Evolutionary conservation across 30 jellyfish, hydroid and myxozoan species (phyloP), one percentile per base, ranked within the genome.

Genomic region (Cassiopea andromeda): DNA sequence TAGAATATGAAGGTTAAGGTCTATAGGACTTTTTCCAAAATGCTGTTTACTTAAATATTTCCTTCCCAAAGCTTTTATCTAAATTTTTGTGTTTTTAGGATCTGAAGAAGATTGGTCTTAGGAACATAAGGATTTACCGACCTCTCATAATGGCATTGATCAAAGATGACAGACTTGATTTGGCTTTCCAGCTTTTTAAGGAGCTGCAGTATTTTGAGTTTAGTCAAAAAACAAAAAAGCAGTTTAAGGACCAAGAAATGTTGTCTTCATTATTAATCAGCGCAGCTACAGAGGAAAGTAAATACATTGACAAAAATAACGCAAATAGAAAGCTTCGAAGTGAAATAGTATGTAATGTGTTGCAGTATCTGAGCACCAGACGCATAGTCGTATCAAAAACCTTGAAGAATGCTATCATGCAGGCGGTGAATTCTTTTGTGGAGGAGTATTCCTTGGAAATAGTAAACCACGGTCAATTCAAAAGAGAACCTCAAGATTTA

Each of bases 41-140:
- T n/a, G n/a, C n/a, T n/a, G n/a, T n/a, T n/a, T n/a, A n/a, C n/a
- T n/a, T n/a, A n/a, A n/a, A n/a, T n/a, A 16, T 57, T 58, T 47
- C 76, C 1, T 19, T 2, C 5, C 13, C 9, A 16, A 19, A n/a
- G 4, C 27, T 6, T 14, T n/a, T 2, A 44, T 48, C 46, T n/a
- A 27, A 4, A 3, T 6, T 14, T 6, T 1, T 61, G 10, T 61
- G 2, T 70, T 80, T 77, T 75, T 77, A 81, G 97, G 71, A 54
- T 7, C 43, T 90, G 86, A 82, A 82, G 18, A 59, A 46, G 2
- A 18, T n/a, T 50, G 90, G 86, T 10, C 64, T 82, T 66, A 73
- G 91, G 69, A 83, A 90, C 70, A 83, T 83, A 17, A 82, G 97
- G 57, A 82, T 90, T 44, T 90, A 90, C 57, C 69, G 90, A 13